Base-by-base conservation (phyloP, 2,113 vertebrate genomes). In the Poeciliopsis occidentalis region DNA sequence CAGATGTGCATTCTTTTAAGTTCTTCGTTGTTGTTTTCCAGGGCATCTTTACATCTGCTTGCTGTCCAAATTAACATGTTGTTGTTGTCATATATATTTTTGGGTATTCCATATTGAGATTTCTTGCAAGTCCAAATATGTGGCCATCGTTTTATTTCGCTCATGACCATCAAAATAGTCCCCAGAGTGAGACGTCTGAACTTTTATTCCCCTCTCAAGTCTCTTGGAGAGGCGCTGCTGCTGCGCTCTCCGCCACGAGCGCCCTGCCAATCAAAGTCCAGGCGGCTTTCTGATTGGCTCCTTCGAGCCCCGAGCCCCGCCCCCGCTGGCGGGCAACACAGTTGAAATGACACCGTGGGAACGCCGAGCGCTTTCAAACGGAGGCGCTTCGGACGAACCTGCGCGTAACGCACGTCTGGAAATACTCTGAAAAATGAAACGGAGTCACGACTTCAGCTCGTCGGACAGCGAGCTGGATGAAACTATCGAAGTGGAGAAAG, bases 381-480 rank as follows among this genome's bases (percentile, higher is more conserved):
- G 79, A 88, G 74, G 27, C 69, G 76, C 88, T 85, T 54, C 66
- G 76, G 65, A 75, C 75, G 39, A 81, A 90, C 61, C 60, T 81
- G 80, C 32, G 60, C 76, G 85, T 29, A 37, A 82, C 67, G 26
- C 74, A 61, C 84, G 34, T 29, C 29, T 29, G 29, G 3, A 74
- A 17, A 11, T 88, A 87, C 74, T 62, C 64, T 32, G 67, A 68
- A 84, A 77, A 96, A n/a, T 97, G 96, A 99, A 98, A 90, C 89
- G 97, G 75, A 93, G 95, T 86, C 97, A 96, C 91, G 97, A 98
- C 31, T 97, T 95, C 89, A 98, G 96, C 93, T 99, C 97, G 44
- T 98, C 97, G 0, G 97, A 98, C 72, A 99, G 97, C 81, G 97
- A 98, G 84, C 90, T 98, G 87, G 97, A 99, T 37, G 97, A 98